Evolutionary conservation across 2,113 vertebrate genomes (phyloP).

Genomic region (Chrysemys picta): DNA sequence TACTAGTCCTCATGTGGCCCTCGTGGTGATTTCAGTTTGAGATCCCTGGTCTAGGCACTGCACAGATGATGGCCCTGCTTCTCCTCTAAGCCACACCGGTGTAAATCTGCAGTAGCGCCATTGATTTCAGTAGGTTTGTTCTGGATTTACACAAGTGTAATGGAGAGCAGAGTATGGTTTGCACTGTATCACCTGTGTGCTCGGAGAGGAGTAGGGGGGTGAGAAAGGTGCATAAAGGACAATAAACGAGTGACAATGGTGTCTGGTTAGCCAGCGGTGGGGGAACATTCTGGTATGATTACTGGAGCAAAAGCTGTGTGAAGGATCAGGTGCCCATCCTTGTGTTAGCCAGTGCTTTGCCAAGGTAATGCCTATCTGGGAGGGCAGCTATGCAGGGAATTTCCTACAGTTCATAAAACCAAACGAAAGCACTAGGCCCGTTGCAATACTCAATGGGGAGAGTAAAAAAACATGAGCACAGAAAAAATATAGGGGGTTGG

Average conservation of each 20-base stretch:
- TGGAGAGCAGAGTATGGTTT: background rate
- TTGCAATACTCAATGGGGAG: background rate
- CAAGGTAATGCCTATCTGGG: background rate
- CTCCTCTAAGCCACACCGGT: background rate
- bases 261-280: background rate
- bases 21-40: no score
- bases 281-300: background rate
- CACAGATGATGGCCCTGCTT: background rate
- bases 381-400: background rate
- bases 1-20: no score
- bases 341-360: background rate
- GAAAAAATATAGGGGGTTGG: background rate
- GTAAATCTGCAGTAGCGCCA: background rate
- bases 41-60: background rate
- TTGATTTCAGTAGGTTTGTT: background rate
- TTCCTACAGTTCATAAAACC: background rate
- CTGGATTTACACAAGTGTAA: background rate
- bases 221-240: background rate
- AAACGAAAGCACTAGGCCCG: background rate
- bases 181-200: background rate
- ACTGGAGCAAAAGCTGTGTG: background rate
- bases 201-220: background rate
- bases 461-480: no score
- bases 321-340: background rate
- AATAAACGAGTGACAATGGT: background rate